Percentiles rank a stretch among this genome's conserved stretches.
These are phyloP conservation scores for Xestia sexstrigata DNA, from an alignment of 2,888 invertebrate species.

Conservation along the genomic window DNA sequence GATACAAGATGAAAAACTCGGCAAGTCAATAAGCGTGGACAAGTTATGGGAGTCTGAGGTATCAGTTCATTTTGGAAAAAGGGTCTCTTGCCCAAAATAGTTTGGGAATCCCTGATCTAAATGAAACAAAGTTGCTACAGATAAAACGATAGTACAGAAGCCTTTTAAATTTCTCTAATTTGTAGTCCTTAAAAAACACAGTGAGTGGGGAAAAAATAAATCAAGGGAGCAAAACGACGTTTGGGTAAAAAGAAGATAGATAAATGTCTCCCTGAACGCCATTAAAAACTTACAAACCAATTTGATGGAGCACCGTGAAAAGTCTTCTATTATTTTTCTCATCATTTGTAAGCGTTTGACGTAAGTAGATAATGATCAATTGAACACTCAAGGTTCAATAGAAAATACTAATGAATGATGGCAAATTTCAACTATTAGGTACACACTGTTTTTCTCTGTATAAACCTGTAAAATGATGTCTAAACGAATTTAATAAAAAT, in stretches of 20 bases:
- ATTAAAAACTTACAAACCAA: not conserved
- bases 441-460: not conserved
- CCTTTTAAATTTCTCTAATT: not conserved
- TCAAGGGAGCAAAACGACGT: not conserved
- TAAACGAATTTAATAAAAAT: not conserved
- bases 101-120: too few relatives aligned
- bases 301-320: not conserved
- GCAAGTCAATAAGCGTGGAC: too few relatives aligned
- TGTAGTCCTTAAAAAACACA: not conserved
- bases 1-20: too few relatives aligned
- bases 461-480: not conserved
- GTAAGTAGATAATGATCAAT: not conserved
- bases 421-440: not conserved
- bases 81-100: too few relatives aligned
- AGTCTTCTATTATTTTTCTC: not conserved
- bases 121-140: too few relatives aligned
- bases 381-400: not conserved
- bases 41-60: too few relatives aligned
- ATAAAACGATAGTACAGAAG: not conserved
- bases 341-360: not conserved
- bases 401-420: slow-evolving; percentile 4
- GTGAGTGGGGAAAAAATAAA: too few relatives aligned
- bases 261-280: not conserved
- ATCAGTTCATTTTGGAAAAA: too few relatives aligned
- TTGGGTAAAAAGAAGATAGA: not conserved